Base-by-base conservation (phyloP, 2,888 invertebrate species). In the Kryphioiulus occultus region DNA sequence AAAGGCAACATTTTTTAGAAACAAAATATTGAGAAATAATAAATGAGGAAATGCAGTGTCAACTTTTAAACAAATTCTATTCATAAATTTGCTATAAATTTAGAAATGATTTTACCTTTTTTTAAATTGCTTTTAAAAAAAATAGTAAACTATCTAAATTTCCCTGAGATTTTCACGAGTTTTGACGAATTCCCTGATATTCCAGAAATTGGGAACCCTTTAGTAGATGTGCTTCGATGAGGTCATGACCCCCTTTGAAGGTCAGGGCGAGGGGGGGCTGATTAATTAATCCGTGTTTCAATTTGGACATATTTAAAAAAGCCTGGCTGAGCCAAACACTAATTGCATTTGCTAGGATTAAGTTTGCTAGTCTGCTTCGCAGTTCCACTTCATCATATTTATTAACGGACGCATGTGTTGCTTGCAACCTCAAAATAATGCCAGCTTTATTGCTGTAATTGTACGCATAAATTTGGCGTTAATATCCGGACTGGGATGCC, bases 331-430 rank as follows among this genome's bases (percentile, higher is more conserved):
- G 59, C 22, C 59, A 68, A 10, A 26, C 9, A 68, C 22, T 68
- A 68, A 68, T 68, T 68, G 59, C 59, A 68, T 68, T 68, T 68
- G 59, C 59, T 9, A 12, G 22, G 59, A 68, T 68, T 68, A 22
- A 22, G 59, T 68, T 68, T 22, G 59, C 59, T 35, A 4, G 35
- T 35, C 59, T 68, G 22, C 22, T 68, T 68, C 19, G 59, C 59
- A 68, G 59, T 10, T 22, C 59, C 22, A 68, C 59, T 68, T 68
- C 22, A 68, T 68, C 22, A 68, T 22, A 68, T 22, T 68, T 68
- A 68, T 68, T 68, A 68, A 68, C 22, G 59, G 59, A n/a, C 22
- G 59, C 59, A 68, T 68, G 59, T 68, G 59, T 68, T 68, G 59
- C 59, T 22, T 68, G 59, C 59, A 26, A 68, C 59, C 59, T 68